Base-by-base conservation (phyloP, 2,888 invertebrate species). In the Bedellia somnulentella region DNA sequence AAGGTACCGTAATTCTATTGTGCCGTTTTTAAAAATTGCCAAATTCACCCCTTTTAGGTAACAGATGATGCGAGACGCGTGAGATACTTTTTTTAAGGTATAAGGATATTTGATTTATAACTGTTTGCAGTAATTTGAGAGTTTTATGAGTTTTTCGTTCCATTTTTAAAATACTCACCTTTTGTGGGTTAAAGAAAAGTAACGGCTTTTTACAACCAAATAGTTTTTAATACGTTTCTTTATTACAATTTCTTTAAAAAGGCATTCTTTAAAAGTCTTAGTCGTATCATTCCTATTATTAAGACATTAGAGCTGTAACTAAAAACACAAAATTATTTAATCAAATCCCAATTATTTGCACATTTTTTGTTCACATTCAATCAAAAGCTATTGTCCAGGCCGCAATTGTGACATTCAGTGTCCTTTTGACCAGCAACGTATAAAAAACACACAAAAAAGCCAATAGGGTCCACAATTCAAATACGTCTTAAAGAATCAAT, bases 51-150 rank as follows among this genome's bases (percentile, higher is more conserved):
- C 71, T 70, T 71, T 71, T 59, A 49, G 60, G 60, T 49, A 44
- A 48, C 59, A 58, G 62, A 66, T 59, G 67, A 62, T 57, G 47
- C 45, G 45, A 57, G 55, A 53, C 47, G 50, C 68, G 75, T 71
- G 75, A 71, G 71, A 75, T 70, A 67, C 60, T 57, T 63, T 64
- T 66, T 56, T 46, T 37, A 27, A 15, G n/a, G 36, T 41, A 44
- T 53, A 57, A 52, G 43, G 39, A 44, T 45, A 42, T 50, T 57
- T 71, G 73, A 75, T 71, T 73, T 73, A 73, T 73, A 57, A 57
- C 61, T 75, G 75, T 75, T 75, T 75, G 60, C 49, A 53, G 73
- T 73, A 71, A 75, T 75, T 73, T 73, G 67, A 75, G 64, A 70
- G 41, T 64, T 67, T 68, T 73, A 73, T 62, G 26, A 25, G 13